phyloP scores from a whole-genome alignment of 92 coral and sea anemone genomes.

The Bergia sp. region DNA sequence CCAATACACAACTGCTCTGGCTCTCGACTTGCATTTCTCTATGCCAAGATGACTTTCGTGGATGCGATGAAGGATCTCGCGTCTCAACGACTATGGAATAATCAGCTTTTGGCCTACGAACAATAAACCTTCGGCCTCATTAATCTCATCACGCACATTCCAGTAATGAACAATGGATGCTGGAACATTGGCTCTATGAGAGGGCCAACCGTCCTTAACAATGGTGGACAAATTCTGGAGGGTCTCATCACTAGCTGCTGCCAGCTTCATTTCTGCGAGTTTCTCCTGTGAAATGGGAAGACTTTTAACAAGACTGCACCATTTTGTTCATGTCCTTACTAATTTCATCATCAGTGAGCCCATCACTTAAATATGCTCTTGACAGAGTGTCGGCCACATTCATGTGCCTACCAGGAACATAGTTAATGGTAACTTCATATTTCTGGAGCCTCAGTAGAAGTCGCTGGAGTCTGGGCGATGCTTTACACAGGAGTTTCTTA shows the following conservation, averaged over 20 bases:
- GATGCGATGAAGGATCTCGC: background rate
- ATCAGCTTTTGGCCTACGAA: background rate
- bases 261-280: constrained; percentile 18
- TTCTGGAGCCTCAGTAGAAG: background rate
- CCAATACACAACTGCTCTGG: background rate
- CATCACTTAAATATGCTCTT: background rate
- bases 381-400: background rate
- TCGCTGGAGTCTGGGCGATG: too few relatives aligned
- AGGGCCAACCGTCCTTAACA: constrained; percentile 65
- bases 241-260: constrained; percentile 49
- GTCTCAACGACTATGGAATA: background rate
- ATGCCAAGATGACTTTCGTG: background rate
- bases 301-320: constrained; percentile 60
- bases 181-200: constrained; percentile 42
- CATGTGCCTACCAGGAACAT: constrained; percentile 51
- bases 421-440: constrained; percentile 35
- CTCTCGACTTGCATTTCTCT: background rate
- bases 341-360: constrained; percentile 30
- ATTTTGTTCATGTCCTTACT: constrained; percentile 58
- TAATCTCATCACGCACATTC: constrained; percentile 50
- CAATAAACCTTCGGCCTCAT: constrained; percentile 58
- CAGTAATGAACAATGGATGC: constrained; percentile 53
- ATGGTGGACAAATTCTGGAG: constrained; percentile 47
- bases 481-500: too few relatives aligned
- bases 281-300: constrained; percentile 45